A percentile compares a stretch with the other conserved stretches of the same genome.
phyloP scores from a whole-genome alignment of 2,113 vertebrate genomes.

The Oenanthe melanoleuca region DNA sequence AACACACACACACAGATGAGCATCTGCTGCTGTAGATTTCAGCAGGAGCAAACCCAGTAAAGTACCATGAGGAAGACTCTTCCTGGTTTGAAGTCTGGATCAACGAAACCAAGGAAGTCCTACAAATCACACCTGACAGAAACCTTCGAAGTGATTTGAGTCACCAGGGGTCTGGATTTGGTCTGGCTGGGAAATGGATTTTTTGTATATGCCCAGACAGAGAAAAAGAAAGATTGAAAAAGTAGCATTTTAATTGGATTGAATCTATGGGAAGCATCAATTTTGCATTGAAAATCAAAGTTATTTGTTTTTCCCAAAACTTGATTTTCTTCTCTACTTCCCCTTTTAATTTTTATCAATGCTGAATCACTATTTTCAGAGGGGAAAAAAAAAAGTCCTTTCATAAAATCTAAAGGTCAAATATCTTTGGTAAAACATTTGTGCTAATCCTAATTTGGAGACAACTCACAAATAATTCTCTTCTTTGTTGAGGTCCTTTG shows the following conservation, averaged over 20 bases:
- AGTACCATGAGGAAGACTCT: fast-evolving
- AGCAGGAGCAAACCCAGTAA: not conserved
- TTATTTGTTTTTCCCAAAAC: not conserved
- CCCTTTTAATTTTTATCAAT: not conserved
- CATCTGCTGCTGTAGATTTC: not conserved
- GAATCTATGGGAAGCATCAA: not conserved
- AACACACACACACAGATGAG: not conserved
- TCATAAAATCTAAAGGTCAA: not conserved
- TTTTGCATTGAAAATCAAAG: not conserved
- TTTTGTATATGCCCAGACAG: not conserved
- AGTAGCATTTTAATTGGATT: not conserved
- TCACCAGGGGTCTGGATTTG: not conserved
- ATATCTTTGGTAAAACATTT: not conserved
- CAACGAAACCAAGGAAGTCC: not conserved
- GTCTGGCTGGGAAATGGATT: not conserved
- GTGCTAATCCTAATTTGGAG: not conserved
- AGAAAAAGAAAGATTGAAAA: not conserved
- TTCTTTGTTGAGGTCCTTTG: not conserved
- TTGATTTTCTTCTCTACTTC: not conserved
- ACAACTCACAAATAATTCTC: not conserved
- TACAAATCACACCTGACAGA: not conserved
- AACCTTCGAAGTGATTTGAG: not conserved
- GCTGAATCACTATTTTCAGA: not conserved
- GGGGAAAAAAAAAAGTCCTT: not conserved
- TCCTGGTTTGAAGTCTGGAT: not conserved